These are phyloP conservation scores for Rhipidura dahli DNA, from an alignment of 2,113 vertebrate genomes.

Conservation along the genomic window DNA sequence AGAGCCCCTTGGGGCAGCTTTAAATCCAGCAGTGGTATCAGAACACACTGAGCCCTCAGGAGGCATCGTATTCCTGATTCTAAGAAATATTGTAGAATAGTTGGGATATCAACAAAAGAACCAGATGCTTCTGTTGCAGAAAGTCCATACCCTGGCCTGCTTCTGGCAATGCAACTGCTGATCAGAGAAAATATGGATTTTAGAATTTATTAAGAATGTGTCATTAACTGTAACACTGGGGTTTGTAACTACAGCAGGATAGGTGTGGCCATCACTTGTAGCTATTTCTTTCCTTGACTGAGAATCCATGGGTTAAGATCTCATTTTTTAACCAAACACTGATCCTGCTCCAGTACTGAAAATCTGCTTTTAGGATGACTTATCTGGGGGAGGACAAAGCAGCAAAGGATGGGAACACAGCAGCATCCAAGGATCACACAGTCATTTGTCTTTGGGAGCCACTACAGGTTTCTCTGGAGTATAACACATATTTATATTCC, in stretches of 20 bases:
- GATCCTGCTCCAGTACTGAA: background rate
- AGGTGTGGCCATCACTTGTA: background rate
- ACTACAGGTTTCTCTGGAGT: background rate
- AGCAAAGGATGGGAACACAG: background rate
- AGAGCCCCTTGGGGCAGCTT: background rate
- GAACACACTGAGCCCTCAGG: background rate
- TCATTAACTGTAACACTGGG: background rate
- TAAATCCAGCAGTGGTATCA: background rate
- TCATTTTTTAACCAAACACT: background rate
- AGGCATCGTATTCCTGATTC: background rate
- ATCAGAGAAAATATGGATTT: background rate
- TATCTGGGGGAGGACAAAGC: background rate
- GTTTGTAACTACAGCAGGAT: background rate
- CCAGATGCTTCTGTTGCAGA: background rate
- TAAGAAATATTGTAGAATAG: background rate
- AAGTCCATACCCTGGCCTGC: background rate
- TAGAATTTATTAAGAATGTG: background rate
- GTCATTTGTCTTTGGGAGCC: background rate
- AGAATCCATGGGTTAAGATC: too few species aligned
- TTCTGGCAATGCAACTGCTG: background rate
- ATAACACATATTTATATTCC: background rate
- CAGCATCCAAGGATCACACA: background rate
- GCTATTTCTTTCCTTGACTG: background rate
- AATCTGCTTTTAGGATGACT: background rate
- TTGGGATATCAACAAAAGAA: background rate